Base-by-base conservation (phyloP, 2,797 vertebrate species). In the Coranthus polyacanthus region DNA sequence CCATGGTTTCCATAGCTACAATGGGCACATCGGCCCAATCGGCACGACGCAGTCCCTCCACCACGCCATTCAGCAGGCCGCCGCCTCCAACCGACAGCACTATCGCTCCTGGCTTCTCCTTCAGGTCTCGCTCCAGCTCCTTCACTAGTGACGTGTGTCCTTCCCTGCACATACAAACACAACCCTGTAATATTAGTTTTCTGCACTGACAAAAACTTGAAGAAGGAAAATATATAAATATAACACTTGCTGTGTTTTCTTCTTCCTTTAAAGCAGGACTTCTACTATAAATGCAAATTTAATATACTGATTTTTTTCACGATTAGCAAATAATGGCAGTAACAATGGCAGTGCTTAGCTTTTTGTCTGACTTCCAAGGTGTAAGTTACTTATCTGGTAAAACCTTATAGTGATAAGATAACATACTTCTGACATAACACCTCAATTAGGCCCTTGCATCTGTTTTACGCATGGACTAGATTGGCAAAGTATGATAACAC, bases 81-180 rank as follows among this genome's bases (percentile, higher is more conserved):
- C 96, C 96, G 0, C 96, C 97, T 0, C 96, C 97, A 47, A 97
- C 96, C 0, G 96, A 92, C 88, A 98, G 75, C 81, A 97, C 92
- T 0, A 98, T 68, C 2, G 93, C 96, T 0, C 93, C 95, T 0
- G 97, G 97, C 82, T 95, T 96, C 72, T 80, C 63, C 45, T 43
- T 78, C 82, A 98, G 78, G 0, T 90, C 89, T 0, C 83, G 85
- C 88, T 94, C 89, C 86, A 98, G 85, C 89, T 98, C 97, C 71
- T 3, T 74, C 51, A 97, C 93, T 68, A 98, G 87, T 75, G 95
- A 96, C 2, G 83, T 46, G 1, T 97, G 92, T 3, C 97, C 97
- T 84, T 98, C 92, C 97, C 97, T 98, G 81, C 15, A 55, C 47
- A 63, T 58, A 76, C 29, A 63, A 43, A 45, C 34, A 21, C 52